Conservation (phyloP, 2,888 invertebrate genomes). For the Falcaria lacertinaria region DNA sequence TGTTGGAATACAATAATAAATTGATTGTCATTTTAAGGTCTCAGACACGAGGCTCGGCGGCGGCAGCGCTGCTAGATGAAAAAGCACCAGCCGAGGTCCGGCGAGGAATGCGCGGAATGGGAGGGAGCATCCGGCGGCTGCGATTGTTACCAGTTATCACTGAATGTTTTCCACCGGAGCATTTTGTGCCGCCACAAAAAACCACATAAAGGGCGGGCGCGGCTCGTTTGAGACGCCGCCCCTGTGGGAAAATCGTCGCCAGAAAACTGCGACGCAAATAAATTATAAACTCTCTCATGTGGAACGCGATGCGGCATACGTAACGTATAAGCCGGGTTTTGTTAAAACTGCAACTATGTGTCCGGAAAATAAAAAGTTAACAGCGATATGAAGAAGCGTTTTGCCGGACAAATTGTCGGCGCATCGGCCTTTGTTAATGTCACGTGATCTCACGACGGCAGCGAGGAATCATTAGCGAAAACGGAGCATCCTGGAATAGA, state of each 20-base stretch:
- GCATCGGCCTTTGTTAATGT: constrained; percentile 61
- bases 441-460: constrained; percentile 46
- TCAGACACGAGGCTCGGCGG: constrained; percentile 39
- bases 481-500: constrained; percentile 75
- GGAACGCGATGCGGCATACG: constrained; percentile 60
- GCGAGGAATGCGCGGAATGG: constrained; percentile 74
- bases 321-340: constrained; percentile 49
- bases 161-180: constrained; percentile 77
- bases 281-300: constrained; percentile 74
- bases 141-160: constrained; percentile 80
- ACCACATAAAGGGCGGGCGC: constrained; percentile 76
- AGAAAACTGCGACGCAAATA: constrained; percentile 77
- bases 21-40: constrained; percentile 23
- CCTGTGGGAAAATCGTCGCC: constrained; percentile 79
- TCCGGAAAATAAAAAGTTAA: constrained; percentile 21
- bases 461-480: constrained; percentile 73
- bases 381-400: constrained; percentile 34
- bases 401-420: constrained; percentile 47
- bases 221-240: constrained; percentile 76
- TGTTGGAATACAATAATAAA: constrained; percentile 17
- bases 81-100: constrained; percentile 68
- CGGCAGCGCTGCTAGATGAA: constrained; percentile 60
- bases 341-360: constrained; percentile 46
- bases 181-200: constrained; percentile 77
- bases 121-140: constrained; percentile 76